Conservation (phyloP, 1,140 invertebrate species). For the Homarus americanus region DNA sequence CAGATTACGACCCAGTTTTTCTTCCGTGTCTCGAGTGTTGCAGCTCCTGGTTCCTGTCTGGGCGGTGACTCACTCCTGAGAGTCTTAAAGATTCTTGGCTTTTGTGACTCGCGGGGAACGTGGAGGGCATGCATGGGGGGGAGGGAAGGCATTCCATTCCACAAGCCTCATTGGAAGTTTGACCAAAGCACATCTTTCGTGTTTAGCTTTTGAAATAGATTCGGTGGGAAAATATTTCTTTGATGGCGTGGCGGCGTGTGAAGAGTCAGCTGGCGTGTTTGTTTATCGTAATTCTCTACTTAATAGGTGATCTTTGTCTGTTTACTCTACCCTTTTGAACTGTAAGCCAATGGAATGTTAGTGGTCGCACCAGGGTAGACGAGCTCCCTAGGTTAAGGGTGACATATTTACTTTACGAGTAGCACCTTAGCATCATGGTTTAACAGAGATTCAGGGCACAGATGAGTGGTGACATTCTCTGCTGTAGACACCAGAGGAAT, state of each 20-base stretch:
- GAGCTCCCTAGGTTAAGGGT: too few relatives aligned
- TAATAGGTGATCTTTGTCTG: neutral
- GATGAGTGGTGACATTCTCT: too few relatives aligned
- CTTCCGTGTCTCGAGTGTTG: neutral
- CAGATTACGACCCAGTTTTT: conserved; percentile 13
- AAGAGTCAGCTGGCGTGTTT: neutral
- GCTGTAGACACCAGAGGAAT: too few relatives aligned
- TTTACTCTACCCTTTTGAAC: neutral
- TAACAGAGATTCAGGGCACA: too few relatives aligned
- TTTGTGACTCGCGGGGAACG: neutral
- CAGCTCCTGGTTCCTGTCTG: too few relatives aligned
- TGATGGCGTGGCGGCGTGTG: neutral
- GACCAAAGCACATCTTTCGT: neutral
- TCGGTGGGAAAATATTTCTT: neutral
- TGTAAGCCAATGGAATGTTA: neutral
- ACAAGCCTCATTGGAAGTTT: neutral
- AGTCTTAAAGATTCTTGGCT: neutral
- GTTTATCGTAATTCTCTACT: neutral
- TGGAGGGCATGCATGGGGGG: neutral
- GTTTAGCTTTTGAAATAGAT: neutral
- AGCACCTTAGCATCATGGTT: too few relatives aligned
- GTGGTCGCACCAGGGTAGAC: too few relatives aligned
- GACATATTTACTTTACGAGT: too few relatives aligned
- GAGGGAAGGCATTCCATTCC: neutral
- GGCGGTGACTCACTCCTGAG: too few relatives aligned